These are phyloP conservation scores for Prunella fulvescens DNA, from an alignment of 2,113 vertebrate species.

Conservation along the genomic window DNA sequence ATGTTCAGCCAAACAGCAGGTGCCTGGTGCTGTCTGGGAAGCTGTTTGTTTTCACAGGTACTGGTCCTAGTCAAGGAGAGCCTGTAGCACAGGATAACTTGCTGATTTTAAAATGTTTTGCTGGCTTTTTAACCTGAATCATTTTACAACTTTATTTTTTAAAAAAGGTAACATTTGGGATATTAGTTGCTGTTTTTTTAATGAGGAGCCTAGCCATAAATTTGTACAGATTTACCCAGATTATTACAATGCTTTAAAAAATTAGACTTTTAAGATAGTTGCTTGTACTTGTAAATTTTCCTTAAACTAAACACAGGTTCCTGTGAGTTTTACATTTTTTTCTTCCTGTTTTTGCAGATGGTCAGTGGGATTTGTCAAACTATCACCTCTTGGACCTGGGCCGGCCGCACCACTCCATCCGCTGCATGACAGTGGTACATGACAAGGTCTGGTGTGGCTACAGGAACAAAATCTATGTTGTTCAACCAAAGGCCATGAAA, in stretches of 20 bases:
- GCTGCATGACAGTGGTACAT: slow-evolving; percentile 96
- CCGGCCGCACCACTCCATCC: slow-evolving; percentile 89
- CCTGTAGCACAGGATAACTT: neutral
- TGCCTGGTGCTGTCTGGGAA: neutral
- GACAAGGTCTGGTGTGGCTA: slow-evolving; percentile 99
- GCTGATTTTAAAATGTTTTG: neutral
- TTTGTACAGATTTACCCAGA: neutral
- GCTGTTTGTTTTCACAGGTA: neutral
- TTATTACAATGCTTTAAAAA: neutral
- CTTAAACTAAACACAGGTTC: neutral
- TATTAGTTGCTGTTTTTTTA: neutral
- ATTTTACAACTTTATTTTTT: neutral
- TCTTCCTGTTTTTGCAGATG: slow-evolving; percentile 77
- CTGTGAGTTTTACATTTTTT: neutral
- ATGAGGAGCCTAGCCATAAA: neutral
- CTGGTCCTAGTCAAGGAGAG: neutral
- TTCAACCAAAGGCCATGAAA: slow-evolving; percentile 97
- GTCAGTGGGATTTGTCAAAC: slow-evolving; percentile 97
- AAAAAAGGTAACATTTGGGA: neutral
- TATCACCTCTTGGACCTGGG: slow-evolving; percentile 95
- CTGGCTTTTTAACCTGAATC: neutral
- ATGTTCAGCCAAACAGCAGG: neutral
- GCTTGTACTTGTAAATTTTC: neutral
- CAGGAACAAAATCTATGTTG: slow-evolving; percentile 95
- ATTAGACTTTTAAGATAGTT: neutral